Percentiles rank a stretch among this genome's conserved stretches.
Conservation (phyloP, 2,888 invertebrate genomes). For the Diarsia brunnea region DNA sequence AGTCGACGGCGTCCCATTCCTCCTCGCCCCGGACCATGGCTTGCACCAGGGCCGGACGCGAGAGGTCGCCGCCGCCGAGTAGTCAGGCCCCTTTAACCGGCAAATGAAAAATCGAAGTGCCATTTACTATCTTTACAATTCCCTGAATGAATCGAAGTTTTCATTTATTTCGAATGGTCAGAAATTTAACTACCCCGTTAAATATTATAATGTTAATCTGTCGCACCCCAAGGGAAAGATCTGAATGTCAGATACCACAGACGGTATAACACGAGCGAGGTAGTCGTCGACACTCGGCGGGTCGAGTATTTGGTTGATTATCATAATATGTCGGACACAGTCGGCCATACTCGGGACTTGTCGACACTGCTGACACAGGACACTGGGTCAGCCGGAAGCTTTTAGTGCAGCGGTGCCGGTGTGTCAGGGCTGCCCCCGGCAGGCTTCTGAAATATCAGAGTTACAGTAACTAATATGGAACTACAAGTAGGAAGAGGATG, state of each 20-base stretch:
- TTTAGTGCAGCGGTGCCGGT: conserved; percentile 35
- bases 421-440: conserved; percentile 17
- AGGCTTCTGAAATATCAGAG: conserved; percentile 14
- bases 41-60: too few species aligned
- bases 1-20: too few species aligned
- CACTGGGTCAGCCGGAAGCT: conserved; percentile 28
- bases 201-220: too few species aligned
- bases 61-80: too few species aligned
- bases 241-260: conserved; percentile 28
- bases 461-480: not conserved
- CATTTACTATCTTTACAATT: too few species aligned
- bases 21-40: too few species aligned
- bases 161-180: too few species aligned
- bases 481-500: not conserved
- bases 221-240: conserved; percentile 16
- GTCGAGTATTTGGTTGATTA: not conserved
- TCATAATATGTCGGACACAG: not conserved
- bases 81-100: too few species aligned
- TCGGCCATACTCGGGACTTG: not conserved
- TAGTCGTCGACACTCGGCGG: not conserved
- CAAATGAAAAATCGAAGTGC: too few species aligned
- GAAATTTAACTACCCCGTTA: too few species aligned
- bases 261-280: not conserved
- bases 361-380: conserved; percentile 30
- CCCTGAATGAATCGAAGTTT: too few species aligned